A percentile compares a stretch with the other conserved stretches of the same genome.
These are phyloP conservation scores for Stramonita haemastoma DNA, from an alignment of 2,888 invertebrate species.

Conservation along the genomic window DNA sequence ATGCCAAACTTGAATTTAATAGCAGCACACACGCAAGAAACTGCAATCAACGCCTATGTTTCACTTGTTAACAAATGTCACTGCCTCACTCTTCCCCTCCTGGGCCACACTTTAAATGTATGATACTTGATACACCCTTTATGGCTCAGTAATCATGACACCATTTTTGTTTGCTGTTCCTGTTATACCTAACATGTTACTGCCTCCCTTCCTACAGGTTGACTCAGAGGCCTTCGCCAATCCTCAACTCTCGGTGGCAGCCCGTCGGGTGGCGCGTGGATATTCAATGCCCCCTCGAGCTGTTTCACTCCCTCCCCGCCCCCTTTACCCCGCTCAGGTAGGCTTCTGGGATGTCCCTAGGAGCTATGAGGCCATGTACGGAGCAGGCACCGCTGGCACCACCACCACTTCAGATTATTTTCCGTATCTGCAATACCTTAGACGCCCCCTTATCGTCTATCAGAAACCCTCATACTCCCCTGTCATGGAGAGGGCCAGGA, in stretches of 20 bases:
- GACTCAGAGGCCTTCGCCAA: slow-evolving; percentile 64
- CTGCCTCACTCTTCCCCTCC: no score
- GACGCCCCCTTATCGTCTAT: background rate
- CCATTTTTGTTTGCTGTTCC: background rate
- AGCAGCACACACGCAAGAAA: no score
- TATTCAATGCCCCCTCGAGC: slow-evolving; percentile 37
- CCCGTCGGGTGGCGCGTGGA: slow-evolving; percentile 57
- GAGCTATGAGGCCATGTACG: slow-evolving; percentile 1
- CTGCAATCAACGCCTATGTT: no score
- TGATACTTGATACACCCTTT: no score
- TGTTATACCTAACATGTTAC: slow-evolving; percentile 35
- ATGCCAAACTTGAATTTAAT: no score
- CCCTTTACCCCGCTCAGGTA: slow-evolving; percentile 34
- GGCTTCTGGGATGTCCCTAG: slow-evolving; percentile 4
- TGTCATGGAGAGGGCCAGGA: background rate
- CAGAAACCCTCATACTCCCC: background rate
- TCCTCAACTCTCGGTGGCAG: slow-evolving; percentile 63
- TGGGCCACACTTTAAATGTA: no score
- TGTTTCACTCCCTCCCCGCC: slow-evolving; percentile 43
- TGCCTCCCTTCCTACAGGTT: slow-evolving; percentile 61
- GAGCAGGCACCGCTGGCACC: background rate
- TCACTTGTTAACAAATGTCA: no score
- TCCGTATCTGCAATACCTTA: background rate
- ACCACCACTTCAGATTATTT: slow-evolving; percentile 14
- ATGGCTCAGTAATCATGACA: no score